Evolutionary conservation across 2,888 invertebrate species (phyloP).

Genomic region (Amblyteles armatorius): DNA sequence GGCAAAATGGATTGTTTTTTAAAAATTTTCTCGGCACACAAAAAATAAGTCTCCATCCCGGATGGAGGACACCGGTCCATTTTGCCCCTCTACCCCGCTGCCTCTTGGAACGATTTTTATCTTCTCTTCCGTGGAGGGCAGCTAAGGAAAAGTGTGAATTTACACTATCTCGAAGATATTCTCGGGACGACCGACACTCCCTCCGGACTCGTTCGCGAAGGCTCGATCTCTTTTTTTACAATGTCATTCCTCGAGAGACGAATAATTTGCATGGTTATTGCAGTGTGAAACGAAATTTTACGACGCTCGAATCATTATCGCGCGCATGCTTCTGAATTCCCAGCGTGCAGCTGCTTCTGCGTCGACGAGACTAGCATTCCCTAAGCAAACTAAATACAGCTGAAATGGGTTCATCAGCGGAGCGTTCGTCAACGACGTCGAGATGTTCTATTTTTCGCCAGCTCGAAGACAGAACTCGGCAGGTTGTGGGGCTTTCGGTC

Average conservation of each 20-base stretch:
- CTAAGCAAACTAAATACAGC: background rate
- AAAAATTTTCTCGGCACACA: background rate
- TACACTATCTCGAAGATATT: background rate
- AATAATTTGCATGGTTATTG: slow-evolving; percentile 72
- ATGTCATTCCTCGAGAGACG: slow-evolving; percentile 43
- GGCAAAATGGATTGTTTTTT: background rate
- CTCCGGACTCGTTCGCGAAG: slow-evolving; percentile 19
- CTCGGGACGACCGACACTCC: background rate
- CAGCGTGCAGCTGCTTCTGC: slow-evolving; percentile 45
- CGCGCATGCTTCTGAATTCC: slow-evolving; percentile 60
- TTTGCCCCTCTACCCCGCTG: too few relatives aligned
- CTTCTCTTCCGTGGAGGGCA: background rate
- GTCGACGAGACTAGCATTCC: slow-evolving; percentile 42
- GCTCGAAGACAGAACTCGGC: slow-evolving; percentile 28
- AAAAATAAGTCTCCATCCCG: background rate
- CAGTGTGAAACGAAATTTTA: slow-evolving; percentile 73
- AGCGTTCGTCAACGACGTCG: slow-evolving; percentile 13
- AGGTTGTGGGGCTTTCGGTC: slow-evolving; percentile 2
- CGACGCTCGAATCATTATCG: slow-evolving; percentile 69
- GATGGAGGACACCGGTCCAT: background rate
- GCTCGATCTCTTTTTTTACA: slow-evolving; percentile 56
- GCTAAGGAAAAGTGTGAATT: slow-evolving; percentile 29
- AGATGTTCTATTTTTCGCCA: slow-evolving; percentile 21
- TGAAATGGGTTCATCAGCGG: slow-evolving; percentile 9
- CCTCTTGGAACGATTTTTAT: slow-evolving; percentile 58